phyloP scores from a whole-genome alignment of 2,888 invertebrate species.

The Exocentrus adspersus region DNA sequence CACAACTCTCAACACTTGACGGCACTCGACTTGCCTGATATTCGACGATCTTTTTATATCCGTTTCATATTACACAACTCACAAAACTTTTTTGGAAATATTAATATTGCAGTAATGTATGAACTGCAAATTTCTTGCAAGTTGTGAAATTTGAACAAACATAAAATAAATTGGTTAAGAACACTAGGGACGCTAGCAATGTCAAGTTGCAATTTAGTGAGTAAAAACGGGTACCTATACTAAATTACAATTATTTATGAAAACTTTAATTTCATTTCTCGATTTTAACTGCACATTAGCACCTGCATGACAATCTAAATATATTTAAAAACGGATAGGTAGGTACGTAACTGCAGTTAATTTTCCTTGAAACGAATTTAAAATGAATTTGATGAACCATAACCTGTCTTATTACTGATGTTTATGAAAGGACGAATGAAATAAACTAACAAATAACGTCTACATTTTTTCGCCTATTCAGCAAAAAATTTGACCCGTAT shows the following conservation, averaged over 20 bases:
- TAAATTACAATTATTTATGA: conserved; percentile 25
- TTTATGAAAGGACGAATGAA: conserved; percentile 18
- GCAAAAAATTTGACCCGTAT: conserved; percentile 13
- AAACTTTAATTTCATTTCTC: conserved; percentile 17
- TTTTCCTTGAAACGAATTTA: conserved; percentile 26
- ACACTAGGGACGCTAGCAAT: conserved; percentile 38
- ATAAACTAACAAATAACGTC: conserved; percentile 7
- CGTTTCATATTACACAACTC: conserved; percentile 19
- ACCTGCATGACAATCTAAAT: conserved; percentile 26
- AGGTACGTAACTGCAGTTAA: conserved; percentile 1
- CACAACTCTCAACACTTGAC: conserved; percentile 52
- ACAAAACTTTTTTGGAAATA: no score
- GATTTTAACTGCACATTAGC: conserved; percentile 24
- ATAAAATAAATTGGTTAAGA: conserved; percentile 28
- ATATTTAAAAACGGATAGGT: conserved; percentile 18
- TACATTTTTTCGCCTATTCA: conserved; percentile 17
- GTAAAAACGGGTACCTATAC: conserved; percentile 39
- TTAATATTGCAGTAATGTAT: no score
- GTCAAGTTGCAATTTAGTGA: conserved; percentile 39
- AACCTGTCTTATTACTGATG: not conserved
- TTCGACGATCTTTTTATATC: conserved; percentile 34
- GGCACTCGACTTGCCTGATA: conserved; percentile 50
- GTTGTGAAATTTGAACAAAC: conserved; percentile 10
- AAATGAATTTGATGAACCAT: conserved; percentile 13
- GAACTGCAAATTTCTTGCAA: no score